phyloP scores from a whole-genome alignment of 2,888 invertebrate genomes.

The Polyploca ridens region DNA sequence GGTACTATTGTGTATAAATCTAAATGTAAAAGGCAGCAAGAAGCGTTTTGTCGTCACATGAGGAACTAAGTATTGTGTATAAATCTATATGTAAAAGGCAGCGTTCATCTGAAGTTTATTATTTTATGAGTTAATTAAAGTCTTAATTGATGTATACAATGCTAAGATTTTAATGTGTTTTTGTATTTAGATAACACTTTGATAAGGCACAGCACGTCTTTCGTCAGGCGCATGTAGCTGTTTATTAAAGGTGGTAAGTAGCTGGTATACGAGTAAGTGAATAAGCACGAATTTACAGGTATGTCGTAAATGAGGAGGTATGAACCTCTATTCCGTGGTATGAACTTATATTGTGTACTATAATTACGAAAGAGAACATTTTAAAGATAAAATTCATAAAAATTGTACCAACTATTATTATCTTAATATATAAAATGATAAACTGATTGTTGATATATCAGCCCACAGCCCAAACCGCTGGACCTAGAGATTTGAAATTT shows the following conservation, averaged over 20 bases:
- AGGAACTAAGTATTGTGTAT: no score
- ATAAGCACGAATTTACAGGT: neutral
- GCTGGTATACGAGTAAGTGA: neutral
- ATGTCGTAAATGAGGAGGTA: neutral
- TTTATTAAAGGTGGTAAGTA: neutral
- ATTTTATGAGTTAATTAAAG: constrained; percentile 40
- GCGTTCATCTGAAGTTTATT: constrained; percentile 23
- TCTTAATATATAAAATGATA: no score
- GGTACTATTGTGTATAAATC: no score
- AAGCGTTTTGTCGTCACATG: neutral
- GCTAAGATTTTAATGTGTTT: constrained; percentile 39
- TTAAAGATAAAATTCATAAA: no score
- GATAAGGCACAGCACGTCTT: constrained; percentile 19
- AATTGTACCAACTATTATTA: no score
- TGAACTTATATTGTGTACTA: no score
- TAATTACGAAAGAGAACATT: no score
- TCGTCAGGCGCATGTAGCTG: constrained; percentile 36
- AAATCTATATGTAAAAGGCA: neutral
- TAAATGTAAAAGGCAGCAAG: neutral
- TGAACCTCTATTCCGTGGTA: neutral
- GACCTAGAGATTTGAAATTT: no score
- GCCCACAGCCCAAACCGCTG: no score
- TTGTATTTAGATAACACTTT: constrained; percentile 27
- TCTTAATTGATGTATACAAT: constrained; percentile 43
- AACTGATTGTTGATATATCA: no score